Evolutionary conservation across 53 echinoderm and acorn worm species (phyloP).

Genomic region (Luidia sarsii): DNA sequence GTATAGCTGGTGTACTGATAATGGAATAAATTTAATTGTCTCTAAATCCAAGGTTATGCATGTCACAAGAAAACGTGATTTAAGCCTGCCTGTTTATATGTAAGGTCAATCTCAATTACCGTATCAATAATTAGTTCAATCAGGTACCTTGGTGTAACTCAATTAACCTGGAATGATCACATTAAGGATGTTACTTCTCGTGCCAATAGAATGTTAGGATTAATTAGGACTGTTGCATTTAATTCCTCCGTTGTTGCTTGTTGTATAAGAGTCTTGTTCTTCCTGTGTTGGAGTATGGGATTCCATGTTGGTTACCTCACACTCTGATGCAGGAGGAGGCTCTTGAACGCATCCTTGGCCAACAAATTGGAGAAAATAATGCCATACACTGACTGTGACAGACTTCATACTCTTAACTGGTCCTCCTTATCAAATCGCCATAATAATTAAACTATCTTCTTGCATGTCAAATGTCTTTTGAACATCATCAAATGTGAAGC

Average conservation of each 20-base stretch:
- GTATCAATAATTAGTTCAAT: not conserved
- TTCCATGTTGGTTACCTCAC: not conserved
- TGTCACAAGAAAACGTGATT: too few species aligned
- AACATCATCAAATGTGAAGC: too few species aligned
- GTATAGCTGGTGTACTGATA: not conserved
- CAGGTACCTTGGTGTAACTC: not conserved
- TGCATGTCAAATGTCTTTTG: too few species aligned
- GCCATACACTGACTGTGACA: too few species aligned
- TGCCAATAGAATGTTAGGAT: too few species aligned
- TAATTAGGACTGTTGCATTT: not conserved
- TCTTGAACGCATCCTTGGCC: not conserved
- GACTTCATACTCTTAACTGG: too few species aligned
- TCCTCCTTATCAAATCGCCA: too few species aligned
- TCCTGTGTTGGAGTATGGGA: slow-evolving; percentile 4
- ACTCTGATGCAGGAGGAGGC: slow-evolving; percentile 4
- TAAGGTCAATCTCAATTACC: not conserved
- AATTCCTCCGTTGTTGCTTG: not conserved
- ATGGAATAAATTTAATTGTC: not conserved
- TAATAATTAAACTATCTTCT: too few species aligned
- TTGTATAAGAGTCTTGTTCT: slow-evolving; percentile 12
- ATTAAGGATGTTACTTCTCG: too few species aligned
- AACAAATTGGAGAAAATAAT: not conserved
- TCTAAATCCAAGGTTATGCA: too few species aligned
- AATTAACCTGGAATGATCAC: not conserved
- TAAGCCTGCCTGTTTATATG: not conserved